phyloP scores from a whole-genome alignment of 2,797 vertebrate genomes.

The Setipinna tenuifilis region DNA sequence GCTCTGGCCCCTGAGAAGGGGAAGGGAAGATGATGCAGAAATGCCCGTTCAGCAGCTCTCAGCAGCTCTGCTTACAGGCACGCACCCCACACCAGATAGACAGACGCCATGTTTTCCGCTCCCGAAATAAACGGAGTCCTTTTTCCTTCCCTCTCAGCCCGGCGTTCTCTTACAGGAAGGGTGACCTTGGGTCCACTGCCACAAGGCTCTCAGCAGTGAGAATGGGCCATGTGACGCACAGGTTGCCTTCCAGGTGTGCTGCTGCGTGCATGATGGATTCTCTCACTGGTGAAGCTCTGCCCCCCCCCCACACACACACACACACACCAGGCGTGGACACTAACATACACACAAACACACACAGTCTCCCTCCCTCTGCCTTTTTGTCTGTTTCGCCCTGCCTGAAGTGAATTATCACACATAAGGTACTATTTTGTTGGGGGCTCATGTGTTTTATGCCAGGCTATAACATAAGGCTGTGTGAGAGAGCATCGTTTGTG shows the following conservation, averaged over 20 bases:
- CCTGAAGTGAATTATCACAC: neutral
- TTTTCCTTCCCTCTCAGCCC: neutral
- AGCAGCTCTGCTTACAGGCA: neutral
- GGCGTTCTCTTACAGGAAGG: neutral
- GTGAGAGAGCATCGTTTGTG: neutral
- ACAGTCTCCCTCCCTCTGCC: neutral
- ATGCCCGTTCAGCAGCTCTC: neutral
- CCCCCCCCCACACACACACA: neutral
- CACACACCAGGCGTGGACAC: neutral
- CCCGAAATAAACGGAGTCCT: constrained; percentile 11
- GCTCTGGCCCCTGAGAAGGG: neutral
- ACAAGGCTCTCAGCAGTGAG: neutral
- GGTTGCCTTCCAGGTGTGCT: neutral
- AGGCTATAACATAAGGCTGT: neutral
- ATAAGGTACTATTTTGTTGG: neutral
- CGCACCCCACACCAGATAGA: neutral
- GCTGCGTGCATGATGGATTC: neutral
- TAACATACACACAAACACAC: neutral
- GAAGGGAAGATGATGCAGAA: neutral
- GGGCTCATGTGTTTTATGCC: neutral
- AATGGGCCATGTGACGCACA: neutral
- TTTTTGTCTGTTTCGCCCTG: neutral
- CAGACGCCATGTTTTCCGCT: constrained; percentile 11
- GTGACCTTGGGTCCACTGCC: neutral
- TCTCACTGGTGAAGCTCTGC: neutral